Evolutionary conservation across 2,797 vertebrate species (phyloP).

Genomic region (Ceyx erithaca): DNA sequence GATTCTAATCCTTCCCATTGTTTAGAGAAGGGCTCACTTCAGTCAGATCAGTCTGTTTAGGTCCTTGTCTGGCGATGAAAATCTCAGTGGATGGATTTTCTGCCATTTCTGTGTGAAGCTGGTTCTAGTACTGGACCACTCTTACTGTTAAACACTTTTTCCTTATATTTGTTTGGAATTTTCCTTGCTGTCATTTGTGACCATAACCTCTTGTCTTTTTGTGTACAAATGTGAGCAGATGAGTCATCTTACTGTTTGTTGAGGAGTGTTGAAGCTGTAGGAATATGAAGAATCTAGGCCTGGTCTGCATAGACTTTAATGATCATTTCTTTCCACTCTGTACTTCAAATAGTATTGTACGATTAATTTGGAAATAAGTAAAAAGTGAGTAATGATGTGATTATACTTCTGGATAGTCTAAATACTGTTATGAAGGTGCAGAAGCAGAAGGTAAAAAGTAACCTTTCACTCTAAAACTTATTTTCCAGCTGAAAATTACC

Average conservation of each 20-base stretch:
- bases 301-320: not conserved
- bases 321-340: not conserved
- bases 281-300: not conserved
- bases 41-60: not conserved
- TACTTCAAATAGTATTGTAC: not conserved
- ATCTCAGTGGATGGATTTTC: not conserved
- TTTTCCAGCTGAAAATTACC: not conserved
- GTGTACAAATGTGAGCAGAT: not conserved
- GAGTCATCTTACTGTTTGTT: accelerated
- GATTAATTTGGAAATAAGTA: not conserved
- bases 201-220: not conserved
- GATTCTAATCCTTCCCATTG: not conserved
- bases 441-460: not conserved
- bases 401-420: not conserved
- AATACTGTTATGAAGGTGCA: not conserved
- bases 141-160: not conserved
- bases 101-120: not conserved
- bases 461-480: not conserved
- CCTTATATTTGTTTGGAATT: not conserved
- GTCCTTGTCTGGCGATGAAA: not conserved
- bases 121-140: not conserved
- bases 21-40: not conserved
- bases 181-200: not conserved
- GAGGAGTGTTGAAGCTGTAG: not conserved
- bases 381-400: not conserved